Evolutionary conservation across 2,888 invertebrate genomes (phyloP).

Genomic region (Subacronicta megacephala): DNA sequence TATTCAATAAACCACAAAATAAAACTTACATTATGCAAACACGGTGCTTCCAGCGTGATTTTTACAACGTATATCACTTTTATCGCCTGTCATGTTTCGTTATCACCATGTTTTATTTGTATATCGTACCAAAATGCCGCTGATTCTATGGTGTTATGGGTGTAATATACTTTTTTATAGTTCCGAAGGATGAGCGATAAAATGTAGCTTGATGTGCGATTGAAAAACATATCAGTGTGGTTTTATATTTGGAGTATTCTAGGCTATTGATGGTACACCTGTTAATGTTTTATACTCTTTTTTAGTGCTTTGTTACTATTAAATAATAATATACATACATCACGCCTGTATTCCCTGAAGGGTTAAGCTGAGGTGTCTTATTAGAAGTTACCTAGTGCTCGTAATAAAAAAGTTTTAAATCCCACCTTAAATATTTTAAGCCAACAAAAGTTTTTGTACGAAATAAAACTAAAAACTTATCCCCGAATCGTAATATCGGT

Average conservation of each 20-base stretch:
- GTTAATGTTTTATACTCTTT: constrained; percentile 14
- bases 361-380: too few relatives aligned
- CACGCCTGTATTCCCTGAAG: too few relatives aligned
- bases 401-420: too few relatives aligned
- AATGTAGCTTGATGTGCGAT: constrained; percentile 58
- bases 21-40: constrained; percentile 60
- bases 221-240: constrained; percentile 56
- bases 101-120: constrained; percentile 71
- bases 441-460: constrained; percentile 2
- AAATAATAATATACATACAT: too few relatives aligned
- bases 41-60: constrained; percentile 56
- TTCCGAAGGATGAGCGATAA: constrained; percentile 67
- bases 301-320: neutral
- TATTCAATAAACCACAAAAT: constrained; percentile 62
- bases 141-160: constrained; percentile 68
- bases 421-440: neutral
- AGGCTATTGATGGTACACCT: constrained; percentile 38
- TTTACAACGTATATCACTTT: constrained; percentile 73
- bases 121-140: constrained; percentile 57
- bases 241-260: constrained; percentile 47
- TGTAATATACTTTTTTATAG: constrained; percentile 71
- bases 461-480: constrained; percentile 21
- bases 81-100: constrained; percentile 63
- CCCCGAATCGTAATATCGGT: constrained; percentile 35
- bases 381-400: too few relatives aligned